A percentile compares a stretch with the other conserved stretches of the same genome.
These are phyloP conservation scores for Hyles euphorbiae DNA, from an alignment of 1,140 invertebrate genomes.

Conservation along the genomic window DNA sequence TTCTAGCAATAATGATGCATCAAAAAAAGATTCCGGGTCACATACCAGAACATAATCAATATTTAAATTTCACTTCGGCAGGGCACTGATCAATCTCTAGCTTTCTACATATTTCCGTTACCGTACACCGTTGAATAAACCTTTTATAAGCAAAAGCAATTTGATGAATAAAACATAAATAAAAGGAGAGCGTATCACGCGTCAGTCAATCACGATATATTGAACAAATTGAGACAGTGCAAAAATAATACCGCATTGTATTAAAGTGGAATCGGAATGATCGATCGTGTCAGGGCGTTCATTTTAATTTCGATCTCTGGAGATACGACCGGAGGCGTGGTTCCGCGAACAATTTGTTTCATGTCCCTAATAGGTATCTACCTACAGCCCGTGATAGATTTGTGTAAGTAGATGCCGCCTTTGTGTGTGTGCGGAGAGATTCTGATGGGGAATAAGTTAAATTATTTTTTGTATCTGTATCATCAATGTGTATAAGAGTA, in stretches of 20 bases:
- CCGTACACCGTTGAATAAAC: constrained; percentile 1
- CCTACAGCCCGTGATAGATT: constrained; percentile 17
- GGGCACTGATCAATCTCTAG: too few relatives aligned
- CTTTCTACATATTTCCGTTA: neutral
- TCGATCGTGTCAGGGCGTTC: constrained; percentile 70
- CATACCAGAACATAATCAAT: too few relatives aligned
- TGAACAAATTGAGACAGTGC: constrained; percentile 68
- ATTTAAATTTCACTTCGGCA: too few relatives aligned
- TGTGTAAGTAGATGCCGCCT: too few relatives aligned
- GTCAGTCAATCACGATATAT: constrained; percentile 45
- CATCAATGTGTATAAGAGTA: too few relatives aligned
- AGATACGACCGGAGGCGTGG: constrained; percentile 66
- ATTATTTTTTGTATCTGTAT: too few relatives aligned
- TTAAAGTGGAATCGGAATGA: constrained; percentile 71
- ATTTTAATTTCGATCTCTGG: constrained; percentile 71
- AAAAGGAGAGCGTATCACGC: constrained; percentile 52
- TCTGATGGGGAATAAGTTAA: too few relatives aligned
- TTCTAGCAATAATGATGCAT: too few relatives aligned
- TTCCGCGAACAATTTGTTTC: constrained; percentile 67
- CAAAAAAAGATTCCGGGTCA: too few relatives aligned
- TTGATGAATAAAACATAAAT: constrained; percentile 48
- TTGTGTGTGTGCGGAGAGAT: too few relatives aligned
- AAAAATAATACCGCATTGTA: constrained; percentile 68
- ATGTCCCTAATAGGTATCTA: constrained; percentile 58
- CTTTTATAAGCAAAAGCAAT: constrained; percentile 35